Evolutionary conservation across 2,888 invertebrate genomes (phyloP), one percentile per base, ranked within the genome.

Genomic region (Andrena fulva): DNA sequence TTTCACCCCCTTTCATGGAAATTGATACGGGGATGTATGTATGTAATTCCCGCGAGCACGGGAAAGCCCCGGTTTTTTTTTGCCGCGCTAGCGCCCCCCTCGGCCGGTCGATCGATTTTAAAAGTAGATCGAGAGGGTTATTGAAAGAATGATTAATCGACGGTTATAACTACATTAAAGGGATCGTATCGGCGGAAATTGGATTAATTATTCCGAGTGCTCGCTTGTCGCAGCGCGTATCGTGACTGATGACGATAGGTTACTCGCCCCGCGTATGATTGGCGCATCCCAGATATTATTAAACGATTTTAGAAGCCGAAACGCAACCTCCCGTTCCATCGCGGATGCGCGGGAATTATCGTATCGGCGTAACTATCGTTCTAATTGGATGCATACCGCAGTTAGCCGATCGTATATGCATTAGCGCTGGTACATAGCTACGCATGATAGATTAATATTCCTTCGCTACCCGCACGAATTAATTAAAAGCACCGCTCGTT

Each of bases 151-250:
- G 87, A 87, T 87, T 87, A 87, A 87, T 87, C 78, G 86, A 82
- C 84, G 84, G 86, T 84, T 82, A 85, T 87, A 87, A 87, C 86
- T 87, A 70, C 85, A 87, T 85, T 87, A 87, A 87, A 80, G 78
- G 80, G 50, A 64, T 66, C 73, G 66, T 85, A 85, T 81, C 72
- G 72, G 70, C 85, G 78, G 84, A 84, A 85, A 87, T 87, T 87
- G 79, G 86, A 87, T 87, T 87, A 87, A 87, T 87, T 87, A 85
- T 87, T 87, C 84, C 88, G 84, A 87, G 87, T 87, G 84, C 84
- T 85, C 79, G 81, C 72, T 80, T 84, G 77, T 69, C 76, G 77
- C 80, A 72, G 86, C 77, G 24, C 81, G 84, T 82, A 84, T 80
- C 54, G 70, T 66, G 60, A 76, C 75, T 67, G 80, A 80, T 80